Base-by-base conservation (phyloP, 2,113 vertebrate species). In the Fulmarus glacialis region DNA sequence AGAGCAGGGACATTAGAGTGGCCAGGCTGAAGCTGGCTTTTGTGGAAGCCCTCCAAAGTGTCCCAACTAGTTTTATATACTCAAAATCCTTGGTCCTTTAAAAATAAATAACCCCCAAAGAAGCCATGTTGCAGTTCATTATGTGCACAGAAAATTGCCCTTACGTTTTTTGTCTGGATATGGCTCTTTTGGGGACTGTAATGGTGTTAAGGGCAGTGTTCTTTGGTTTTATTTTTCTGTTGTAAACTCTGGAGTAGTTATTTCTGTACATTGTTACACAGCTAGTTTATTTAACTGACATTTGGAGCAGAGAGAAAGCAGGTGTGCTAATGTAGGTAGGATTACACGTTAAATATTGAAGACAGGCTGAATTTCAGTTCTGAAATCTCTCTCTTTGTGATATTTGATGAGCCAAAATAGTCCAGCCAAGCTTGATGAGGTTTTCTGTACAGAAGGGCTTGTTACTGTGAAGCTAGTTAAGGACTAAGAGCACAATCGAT, bases 61-160 rank as follows among this genome's bases (percentile, higher is more conserved):
- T 58, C 48, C 48, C 58, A 30, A 10, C 27, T 34, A 36, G 8
- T 92, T 80, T 40, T 40, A 7, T 66, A 20, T 9, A 8, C 71
- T 83, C 62, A 45, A 42, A 93, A 68, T 58, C 50, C 63, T 74
- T 4, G 1, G 3, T 53, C 36, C 45, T 91, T 89, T 89, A 81
- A 94, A 93, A 94, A 90, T 72, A 86, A 96, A 93, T 24, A 58
- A 95, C 58, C 53, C 67, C 67, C 80, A 30, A 42, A 87, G 91
- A 87, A 96, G n/a, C 81, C 4, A 3, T 58, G 17, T 20, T 87
- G 89, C 68, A 63, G 50, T 38, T 95, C 27, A n/a, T 87, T 66
- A 81, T 5, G 38, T 70, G 80, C 38, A 48, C 55, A 63, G 63
- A 89, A 87, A 78, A 60, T 52, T 47, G 56, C 75, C 29, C 8